phyloP scores from a whole-genome alignment of 2,797 vertebrate species.

The Martes flavigula region DNA sequence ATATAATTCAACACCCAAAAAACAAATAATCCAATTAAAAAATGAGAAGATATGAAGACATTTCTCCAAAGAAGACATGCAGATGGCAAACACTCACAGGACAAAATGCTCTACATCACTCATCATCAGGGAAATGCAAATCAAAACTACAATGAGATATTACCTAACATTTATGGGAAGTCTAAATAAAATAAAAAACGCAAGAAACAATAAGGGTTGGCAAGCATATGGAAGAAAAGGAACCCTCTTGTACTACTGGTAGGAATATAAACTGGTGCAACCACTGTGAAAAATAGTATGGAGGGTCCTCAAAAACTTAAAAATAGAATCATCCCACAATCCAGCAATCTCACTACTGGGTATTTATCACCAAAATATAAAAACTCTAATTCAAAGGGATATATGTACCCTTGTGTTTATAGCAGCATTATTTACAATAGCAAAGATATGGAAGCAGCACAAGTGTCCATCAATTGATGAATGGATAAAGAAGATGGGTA shows the following conservation, averaged over 20 bases:
- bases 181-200: not conserved
- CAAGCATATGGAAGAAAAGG: not conserved
- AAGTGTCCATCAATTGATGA: not conserved
- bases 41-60: not conserved
- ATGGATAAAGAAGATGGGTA: not conserved
- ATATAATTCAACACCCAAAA: not conserved
- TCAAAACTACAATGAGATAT: not conserved
- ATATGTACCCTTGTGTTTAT: not conserved
- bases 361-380: not conserved
- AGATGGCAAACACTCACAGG: too few relatives aligned
- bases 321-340: not conserved
- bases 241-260: not conserved
- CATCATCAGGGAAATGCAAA: not conserved
- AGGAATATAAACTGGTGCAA: not conserved
- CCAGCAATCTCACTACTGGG: not conserved
- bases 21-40: not conserved
- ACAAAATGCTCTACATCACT: too few relatives aligned
- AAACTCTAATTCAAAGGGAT: not conserved
- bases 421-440: not conserved
- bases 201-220: not conserved
- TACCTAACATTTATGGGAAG: not conserved
- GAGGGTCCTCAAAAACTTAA: not conserved
- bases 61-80: not conserved
- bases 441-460: not conserved
- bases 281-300: not conserved